A percentile compares a stretch with the other conserved stretches of the same genome.
Conservation (phyloP, 2,888 invertebrate genomes). For the Matsumyia berberina region DNA sequence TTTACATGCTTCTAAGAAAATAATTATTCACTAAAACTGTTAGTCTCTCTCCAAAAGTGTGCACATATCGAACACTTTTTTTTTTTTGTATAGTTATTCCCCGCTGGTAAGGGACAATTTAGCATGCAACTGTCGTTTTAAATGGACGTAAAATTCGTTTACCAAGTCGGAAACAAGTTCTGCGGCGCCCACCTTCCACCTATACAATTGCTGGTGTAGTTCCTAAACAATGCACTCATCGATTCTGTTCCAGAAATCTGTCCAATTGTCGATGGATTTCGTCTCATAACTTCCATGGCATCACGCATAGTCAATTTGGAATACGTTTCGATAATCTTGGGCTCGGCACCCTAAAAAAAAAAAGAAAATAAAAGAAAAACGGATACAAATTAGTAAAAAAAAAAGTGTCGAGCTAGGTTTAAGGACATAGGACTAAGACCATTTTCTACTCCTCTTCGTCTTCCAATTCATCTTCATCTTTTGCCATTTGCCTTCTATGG, state of each 20-base stretch:
- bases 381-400: background rate
- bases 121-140: conserved; percentile 77
- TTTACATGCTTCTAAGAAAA: conserved; percentile 69
- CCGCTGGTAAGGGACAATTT: conserved; percentile 35
- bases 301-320: conserved; percentile 97
- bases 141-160: conserved; percentile 85
- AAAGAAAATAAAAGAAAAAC: conserved; percentile 11
- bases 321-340: conserved; percentile 97
- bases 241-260: conserved; percentile 95
- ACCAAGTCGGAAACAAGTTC: conserved; percentile 85
- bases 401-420: background rate
- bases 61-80: conserved; percentile 20
- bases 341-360: conserved; percentile 89
- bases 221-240: conserved; percentile 95
- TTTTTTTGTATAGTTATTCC: conserved; percentile 15
- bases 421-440: background rate
- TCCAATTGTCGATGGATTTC: conserved; percentile 94
- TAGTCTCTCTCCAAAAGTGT: conserved; percentile 25
- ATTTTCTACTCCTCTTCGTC: conserved; percentile 50
- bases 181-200: conserved; percentile 91
- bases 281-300: conserved; percentile 95
- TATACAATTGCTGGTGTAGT: conserved; percentile 92
- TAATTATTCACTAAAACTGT: conserved; percentile 23
- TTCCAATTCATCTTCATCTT: conserved; percentile 46
- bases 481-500: conserved; percentile 17